Base-by-base conservation (phyloP, 2,113 vertebrate genomes). In the Corydoras maculifer region DNA sequence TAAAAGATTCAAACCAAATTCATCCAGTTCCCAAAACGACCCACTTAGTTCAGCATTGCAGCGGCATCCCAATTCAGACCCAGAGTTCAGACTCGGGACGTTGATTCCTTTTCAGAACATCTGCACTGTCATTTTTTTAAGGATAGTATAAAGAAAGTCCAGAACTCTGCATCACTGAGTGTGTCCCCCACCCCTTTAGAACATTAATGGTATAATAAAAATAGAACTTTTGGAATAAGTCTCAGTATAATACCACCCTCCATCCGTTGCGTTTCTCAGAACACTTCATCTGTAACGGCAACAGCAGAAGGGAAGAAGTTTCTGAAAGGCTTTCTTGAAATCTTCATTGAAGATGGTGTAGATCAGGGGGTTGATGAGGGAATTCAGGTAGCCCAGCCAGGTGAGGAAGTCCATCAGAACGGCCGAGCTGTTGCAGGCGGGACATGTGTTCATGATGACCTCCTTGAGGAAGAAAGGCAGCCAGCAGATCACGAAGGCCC, bases 261-360 rank as follows among this genome's bases (percentile, higher is more conserved):
- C 30, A 55, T 63, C 51, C 12, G 7, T 25, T 55, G 15, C 29
- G 12, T 4, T 25, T 14, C 50, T 4, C 15, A 62, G 15, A 18
- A 32, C 5, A 48, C 12, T 67, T 76, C 50, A 76, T 14, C 69
- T 67, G 35, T 90, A 25, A 90, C 48, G 84, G 84, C 69, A 81
- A 57, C 91, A 93, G 58, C 77, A 83, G 53, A 68, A 13, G 1
- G 78, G 72, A n/a, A 93, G 82, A 72, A 94, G 90, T 84, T 91
- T 94, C 83, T 94, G 90, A 78, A 94, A 94, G 61, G 92, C 92
- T 84, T 91, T 94, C 77, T 93, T 94, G 78, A 94, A 94, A 78
- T 94, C 92, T 84, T 94, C 91, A 74, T 93, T 94, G 85, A 94
- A 94, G 80, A 93, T 90, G 65, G 92, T 94, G 76, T 94, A 94